A percentile compares a stretch with the other conserved stretches of the same genome.
Conservation (phyloP, 64 coral and sea anemone species). For the Montipora foliosa region DNA sequence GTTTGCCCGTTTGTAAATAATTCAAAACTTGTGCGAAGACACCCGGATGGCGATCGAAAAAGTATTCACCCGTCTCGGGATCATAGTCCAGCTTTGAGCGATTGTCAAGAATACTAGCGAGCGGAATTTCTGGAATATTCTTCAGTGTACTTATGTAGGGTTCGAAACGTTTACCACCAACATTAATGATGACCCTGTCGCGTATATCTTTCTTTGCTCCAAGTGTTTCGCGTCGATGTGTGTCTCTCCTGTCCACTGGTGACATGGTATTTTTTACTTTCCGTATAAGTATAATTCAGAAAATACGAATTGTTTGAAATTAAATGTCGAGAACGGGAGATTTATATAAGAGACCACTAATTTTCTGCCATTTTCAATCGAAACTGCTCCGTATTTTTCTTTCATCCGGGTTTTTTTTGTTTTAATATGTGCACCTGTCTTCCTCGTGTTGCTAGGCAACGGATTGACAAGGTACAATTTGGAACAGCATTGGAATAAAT, state of each 20-base stretch:
- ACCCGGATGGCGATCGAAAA: conserved; percentile 96
- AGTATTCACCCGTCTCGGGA: conserved; percentile 91
- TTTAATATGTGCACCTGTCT: conserved; percentile 26
- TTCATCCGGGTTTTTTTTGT: conserved; percentile 11
- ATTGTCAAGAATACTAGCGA: conserved; percentile 84
- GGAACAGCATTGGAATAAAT: not conserved
- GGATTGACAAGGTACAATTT: not conserved
- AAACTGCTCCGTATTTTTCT: not conserved
- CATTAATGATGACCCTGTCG: conserved; percentile 88
- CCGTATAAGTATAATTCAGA: not conserved
- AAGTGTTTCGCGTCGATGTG: conserved; percentile 13
- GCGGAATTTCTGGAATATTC: conserved; percentile 94
- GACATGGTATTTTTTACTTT: conserved; percentile 16
- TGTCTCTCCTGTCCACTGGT: conserved; percentile 51
- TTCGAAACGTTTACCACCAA: conserved; percentile 90
- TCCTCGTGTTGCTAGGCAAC: not conserved
- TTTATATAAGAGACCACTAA: not conserved
- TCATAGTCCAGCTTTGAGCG: conserved; percentile 93
- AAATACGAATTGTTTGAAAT: not conserved
- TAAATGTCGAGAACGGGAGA: not conserved
- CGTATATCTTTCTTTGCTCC: conserved; percentile 60
- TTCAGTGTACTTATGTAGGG: conserved; percentile 90
- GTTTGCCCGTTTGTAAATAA: conserved; percentile 97
- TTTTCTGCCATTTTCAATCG: not conserved
- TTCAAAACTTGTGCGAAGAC: conserved; percentile 98